Percentiles rank a stretch among this genome's conserved stretches.
These are phyloP conservation scores for Clostera curtula DNA, from an alignment of 2,888 invertebrate species.

Conservation along the genomic window DNA sequence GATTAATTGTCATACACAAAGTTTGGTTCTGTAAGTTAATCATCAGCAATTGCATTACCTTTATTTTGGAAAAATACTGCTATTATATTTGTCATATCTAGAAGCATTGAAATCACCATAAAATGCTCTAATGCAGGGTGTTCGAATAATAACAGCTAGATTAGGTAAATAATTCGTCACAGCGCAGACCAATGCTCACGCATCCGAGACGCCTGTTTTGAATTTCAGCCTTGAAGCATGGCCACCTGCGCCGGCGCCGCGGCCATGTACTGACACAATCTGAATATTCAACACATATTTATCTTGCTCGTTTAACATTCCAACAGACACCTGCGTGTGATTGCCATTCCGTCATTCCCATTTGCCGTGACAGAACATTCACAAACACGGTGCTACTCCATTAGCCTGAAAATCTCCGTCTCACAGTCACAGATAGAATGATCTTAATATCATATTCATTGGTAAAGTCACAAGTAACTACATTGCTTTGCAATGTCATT, in stretches of 20 bases:
- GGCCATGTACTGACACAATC: conserved; percentile 71
- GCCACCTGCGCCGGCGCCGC: conserved; percentile 78
- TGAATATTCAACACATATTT: conserved; percentile 73
- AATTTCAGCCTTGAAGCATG: conserved; percentile 75
- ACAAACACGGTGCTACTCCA: too few relatives aligned
- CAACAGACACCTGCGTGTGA: conserved; percentile 61
- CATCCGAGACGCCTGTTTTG: conserved; percentile 74
- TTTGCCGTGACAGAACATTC: conserved; percentile 26
- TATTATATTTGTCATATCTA: conserved; percentile 3
- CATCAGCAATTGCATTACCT: too few relatives aligned
- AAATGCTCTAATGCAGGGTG: conserved; percentile 9
- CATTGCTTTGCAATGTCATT: too few relatives aligned
- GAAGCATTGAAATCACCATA: too few relatives aligned
- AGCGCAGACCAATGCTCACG: conserved; percentile 57
- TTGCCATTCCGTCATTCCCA: conserved; percentile 46
- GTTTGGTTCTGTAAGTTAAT: too few relatives aligned
- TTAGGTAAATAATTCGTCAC: conserved; percentile 34
- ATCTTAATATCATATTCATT: too few relatives aligned
- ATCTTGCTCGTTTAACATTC: conserved; percentile 64
- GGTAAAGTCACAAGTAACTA: too few relatives aligned
- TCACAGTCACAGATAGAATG: too few relatives aligned
- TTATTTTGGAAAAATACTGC: too few relatives aligned
- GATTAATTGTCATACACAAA: too few relatives aligned
- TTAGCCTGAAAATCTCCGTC: too few relatives aligned
- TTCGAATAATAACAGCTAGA: conserved; percentile 26